Evolutionary conservation across 2,888 invertebrate species (phyloP).

Genomic region (Patella depressa): DNA sequence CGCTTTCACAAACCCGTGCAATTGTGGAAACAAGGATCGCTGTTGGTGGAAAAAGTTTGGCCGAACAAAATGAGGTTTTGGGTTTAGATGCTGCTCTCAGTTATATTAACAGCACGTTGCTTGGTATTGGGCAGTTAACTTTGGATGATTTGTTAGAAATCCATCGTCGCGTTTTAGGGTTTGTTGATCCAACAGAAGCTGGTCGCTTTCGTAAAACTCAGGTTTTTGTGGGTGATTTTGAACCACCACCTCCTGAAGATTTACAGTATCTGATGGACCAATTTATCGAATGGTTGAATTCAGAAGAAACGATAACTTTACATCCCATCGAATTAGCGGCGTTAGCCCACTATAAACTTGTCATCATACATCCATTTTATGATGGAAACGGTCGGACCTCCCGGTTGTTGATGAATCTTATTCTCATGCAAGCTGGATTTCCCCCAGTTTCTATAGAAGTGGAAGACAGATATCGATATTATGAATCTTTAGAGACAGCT

Average conservation of each 20-base stretch:
- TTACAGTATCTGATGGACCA: constrained; percentile 86
- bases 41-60: constrained; percentile 89
- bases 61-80: constrained; percentile 97
- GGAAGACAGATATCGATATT: constrained; percentile 80
- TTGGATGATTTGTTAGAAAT: constrained; percentile 91
- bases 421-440: constrained; percentile 92
- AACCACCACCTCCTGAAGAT: constrained; percentile 89
- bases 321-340: constrained; percentile 96
- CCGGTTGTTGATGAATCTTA: constrained; percentile 93
- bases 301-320: constrained; percentile 85
- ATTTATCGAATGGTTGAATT: constrained; percentile 91
- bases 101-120: constrained; percentile 82
- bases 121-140: constrained; percentile 80
- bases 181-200: constrained; percentile 92
- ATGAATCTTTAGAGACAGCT: constrained; percentile 89
- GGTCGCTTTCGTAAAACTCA: constrained; percentile 82
- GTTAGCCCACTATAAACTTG: constrained; percentile 95
- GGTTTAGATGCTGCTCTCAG: constrained; percentile 92
- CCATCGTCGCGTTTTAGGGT: constrained; percentile 92
- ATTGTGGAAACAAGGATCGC: constrained; percentile 88
- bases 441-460: constrained; percentile 95
- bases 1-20: constrained; percentile 89
- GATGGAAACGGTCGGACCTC: constrained; percentile 98
- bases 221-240: constrained; percentile 95
- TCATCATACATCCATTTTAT: constrained; percentile 96